phyloP scores from a whole-genome alignment of 2,888 invertebrate genomes.

The Diadegma fenestrale region DNA sequence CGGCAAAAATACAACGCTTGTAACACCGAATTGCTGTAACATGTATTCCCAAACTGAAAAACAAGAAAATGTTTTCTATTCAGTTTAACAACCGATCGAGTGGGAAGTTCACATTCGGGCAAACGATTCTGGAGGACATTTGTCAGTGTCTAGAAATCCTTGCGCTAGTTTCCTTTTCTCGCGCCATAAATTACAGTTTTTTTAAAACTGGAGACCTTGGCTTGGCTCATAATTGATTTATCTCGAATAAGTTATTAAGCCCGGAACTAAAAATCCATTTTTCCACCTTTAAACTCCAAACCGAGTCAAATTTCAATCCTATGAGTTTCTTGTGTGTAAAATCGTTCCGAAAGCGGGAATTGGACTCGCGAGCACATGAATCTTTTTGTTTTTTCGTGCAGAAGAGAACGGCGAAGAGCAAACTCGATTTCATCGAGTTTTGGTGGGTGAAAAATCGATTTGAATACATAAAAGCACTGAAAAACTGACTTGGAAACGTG shows the following conservation, averaged over 20 bases:
- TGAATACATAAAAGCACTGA: too few relatives aligned
- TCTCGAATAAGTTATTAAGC: not conserved
- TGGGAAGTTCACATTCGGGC: not conserved
- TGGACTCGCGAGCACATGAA: too few relatives aligned
- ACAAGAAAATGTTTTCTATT: constrained; percentile 62
- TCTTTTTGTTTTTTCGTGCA: too few relatives aligned
- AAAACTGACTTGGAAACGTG: too few relatives aligned
- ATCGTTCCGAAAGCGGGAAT: too few relatives aligned
- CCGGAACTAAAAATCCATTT: not conserved
- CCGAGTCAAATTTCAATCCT: too few relatives aligned
- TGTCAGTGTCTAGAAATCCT: not conserved
- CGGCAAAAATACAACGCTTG: constrained; percentile 99
- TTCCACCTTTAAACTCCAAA: not conserved
- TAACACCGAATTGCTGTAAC: constrained; percentile 99
- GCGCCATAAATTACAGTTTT: not conserved
- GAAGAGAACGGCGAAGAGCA: too few relatives aligned
- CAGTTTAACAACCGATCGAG: not conserved
- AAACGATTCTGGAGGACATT: too few relatives aligned
- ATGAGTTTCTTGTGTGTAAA: too few relatives aligned
- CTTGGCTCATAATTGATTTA: not conserved
- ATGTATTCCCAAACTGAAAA: constrained; percentile 98
- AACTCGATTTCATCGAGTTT: too few relatives aligned
- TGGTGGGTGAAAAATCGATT: too few relatives aligned
- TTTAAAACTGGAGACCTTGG: not conserved
- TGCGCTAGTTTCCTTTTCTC: too few relatives aligned